Evolutionary conservation across 2,888 invertebrate species (phyloP), one percentile per base, ranked within the genome.

Genomic region (Orchesella flavescens): DNA sequence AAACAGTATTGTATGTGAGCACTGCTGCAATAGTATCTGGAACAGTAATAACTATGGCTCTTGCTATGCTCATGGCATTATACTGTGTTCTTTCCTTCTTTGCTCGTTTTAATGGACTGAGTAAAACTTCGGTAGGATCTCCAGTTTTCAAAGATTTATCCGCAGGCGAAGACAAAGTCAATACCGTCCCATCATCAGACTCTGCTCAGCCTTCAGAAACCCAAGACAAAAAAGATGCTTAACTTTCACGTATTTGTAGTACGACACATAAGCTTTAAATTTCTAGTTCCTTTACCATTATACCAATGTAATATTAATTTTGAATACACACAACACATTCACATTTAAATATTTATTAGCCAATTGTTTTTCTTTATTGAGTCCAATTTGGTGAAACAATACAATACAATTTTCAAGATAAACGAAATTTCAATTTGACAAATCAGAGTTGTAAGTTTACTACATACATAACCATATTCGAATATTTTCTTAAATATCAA

Each of bases 1-100:
- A 65, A 19, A 79, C 75, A 10, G 79, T 74, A 9, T 44, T 84
- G n/a, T 84, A 79, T 46, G 84, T 79, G n/a, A 79, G 69, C n/a
- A 71, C 84, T 0, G 79, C 79, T 19, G 49, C 71, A 12, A 7
- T 84, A 19, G 19, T 63, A 12, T 69, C 79, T 7, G 84, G 84
- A 23, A 66, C 79, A 12, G 59, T 79, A 24, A 75, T 84, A 17
- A 74, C 73, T 34, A 79, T 84, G 61, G 55, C 74, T 0, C 23
- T 74, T 21, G 73, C 79, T 4, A 44, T 84, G 21, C 59, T 84
- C 7, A 55, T 59, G 10, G 15, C 75, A 1, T n/a, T 79, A 13
- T 79, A 79, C 55, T 49, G 69, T 19, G 61, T 74, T 24, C 55
- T 79, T 15, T 69, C 84, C 9, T 66, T 75, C 24, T 44, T 69